Percentiles rank a stretch among this genome's conserved stretches.
Conservation (phyloP, 2,113 vertebrate species). For the Gallinago media region DNA sequence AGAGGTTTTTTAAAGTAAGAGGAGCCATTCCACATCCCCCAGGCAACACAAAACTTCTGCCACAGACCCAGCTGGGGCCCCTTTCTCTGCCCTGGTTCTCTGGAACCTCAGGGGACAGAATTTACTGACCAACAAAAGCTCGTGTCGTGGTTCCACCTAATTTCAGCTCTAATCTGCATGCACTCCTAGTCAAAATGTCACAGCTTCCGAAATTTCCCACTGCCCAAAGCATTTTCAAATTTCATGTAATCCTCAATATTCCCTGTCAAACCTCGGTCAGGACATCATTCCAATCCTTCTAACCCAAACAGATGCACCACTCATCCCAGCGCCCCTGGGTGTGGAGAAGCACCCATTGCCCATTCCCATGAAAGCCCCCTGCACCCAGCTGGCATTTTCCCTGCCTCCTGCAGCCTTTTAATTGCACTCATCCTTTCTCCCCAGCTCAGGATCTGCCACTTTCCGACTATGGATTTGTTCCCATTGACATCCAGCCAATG, state of each 20-base stretch:
- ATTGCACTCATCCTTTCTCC: not conserved
- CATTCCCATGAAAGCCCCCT: not conserved
- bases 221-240: not conserved
- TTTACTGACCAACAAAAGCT: not conserved
- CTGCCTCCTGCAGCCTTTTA: not conserved
- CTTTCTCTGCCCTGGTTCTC: not conserved
- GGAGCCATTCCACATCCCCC: not conserved
- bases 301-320: not conserved
- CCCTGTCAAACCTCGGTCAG: not conserved
- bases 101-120: not conserved
- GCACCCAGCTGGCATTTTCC: not conserved
- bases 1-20: not conserved
- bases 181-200: not conserved
- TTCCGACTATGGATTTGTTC: not conserved
- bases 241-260: not conserved
- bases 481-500: not conserved
- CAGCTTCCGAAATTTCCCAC: not conserved
- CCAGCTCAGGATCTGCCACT: not conserved
- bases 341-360: accelerated
- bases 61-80: not conserved
- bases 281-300: not conserved
- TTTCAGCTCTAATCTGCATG: not conserved
- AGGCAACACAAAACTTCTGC: not conserved
- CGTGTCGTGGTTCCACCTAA: not conserved
- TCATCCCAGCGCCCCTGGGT: not conserved